phyloP scores from a whole-genome alignment of 2,113 vertebrate species.

The Pangasianodon hypophthalmus region DNA sequence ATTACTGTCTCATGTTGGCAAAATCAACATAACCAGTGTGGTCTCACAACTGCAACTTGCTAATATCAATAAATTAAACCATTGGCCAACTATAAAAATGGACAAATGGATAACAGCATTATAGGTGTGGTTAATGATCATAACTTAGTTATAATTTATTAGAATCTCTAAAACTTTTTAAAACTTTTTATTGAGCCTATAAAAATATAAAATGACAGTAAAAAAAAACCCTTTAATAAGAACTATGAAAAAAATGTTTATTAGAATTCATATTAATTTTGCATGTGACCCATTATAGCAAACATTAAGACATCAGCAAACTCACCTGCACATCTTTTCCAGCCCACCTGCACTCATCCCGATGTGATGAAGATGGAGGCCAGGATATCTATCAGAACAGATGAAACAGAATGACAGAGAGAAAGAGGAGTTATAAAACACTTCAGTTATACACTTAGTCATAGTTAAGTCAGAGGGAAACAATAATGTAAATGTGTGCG shows the following conservation, averaged over 20 bases:
- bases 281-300: background rate
- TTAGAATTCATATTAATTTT: background rate
- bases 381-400: constrained; percentile 84
- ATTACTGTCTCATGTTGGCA: too few species aligned
- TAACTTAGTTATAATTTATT: background rate
- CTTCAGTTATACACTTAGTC: background rate
- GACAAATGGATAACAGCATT: background rate
- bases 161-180: background rate
- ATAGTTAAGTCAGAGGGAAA: background rate
- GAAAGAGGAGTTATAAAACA: background rate
- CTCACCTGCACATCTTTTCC: constrained; percentile 93
- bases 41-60: background rate
- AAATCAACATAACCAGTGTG: too few species aligned
- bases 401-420: constrained; percentile 30
- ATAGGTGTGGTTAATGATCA: background rate
- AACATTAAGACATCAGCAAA: background rate
- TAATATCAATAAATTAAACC: background rate
- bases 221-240: background rate
- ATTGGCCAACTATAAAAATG: too few species aligned
- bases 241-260: background rate
- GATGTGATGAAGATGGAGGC: constrained; percentile 86
- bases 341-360: constrained; percentile 98
- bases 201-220: background rate
- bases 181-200: background rate
- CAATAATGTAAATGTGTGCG: background rate